Evolutionary conservation across 1,140 invertebrate genomes (phyloP).

Genomic region (Ptiloglossa arizonensis): DNA sequence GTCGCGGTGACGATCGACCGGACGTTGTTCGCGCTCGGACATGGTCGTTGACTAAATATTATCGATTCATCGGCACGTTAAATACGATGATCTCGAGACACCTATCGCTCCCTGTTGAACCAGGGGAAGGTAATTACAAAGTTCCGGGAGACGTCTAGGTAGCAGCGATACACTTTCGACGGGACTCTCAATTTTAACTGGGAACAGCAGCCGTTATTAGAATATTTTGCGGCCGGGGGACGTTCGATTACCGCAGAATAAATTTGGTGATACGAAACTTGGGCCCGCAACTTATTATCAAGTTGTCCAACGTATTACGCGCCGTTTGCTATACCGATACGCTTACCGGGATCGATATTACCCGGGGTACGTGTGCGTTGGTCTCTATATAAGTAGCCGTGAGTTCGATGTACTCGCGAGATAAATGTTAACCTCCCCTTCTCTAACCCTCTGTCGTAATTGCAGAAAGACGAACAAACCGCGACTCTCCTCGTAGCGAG

Average conservation of each 20-base stretch:
- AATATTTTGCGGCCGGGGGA: background rate
- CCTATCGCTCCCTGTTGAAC: background rate
- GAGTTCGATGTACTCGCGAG: constrained; percentile 25
- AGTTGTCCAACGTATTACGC: constrained; percentile 38
- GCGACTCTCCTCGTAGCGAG: too few relatives aligned
- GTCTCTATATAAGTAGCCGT: background rate
- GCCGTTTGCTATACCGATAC: constrained; percentile 26
- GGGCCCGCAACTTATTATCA: constrained; percentile 39
- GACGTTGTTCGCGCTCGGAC: too few relatives aligned
- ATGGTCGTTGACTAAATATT: too few relatives aligned
- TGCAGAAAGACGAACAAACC: too few relatives aligned
- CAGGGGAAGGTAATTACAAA: background rate
- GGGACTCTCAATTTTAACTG: background rate
- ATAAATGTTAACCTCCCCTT: too few relatives aligned
- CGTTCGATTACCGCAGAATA: constrained; percentile 28
- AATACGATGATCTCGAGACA: too few relatives aligned
- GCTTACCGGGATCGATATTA: constrained; percentile 32
- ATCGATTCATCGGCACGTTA: too few relatives aligned
- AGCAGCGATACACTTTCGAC: background rate
- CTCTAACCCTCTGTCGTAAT: too few relatives aligned
- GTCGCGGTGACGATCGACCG: too few relatives aligned
- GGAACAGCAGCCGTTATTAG: background rate
- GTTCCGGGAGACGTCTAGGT: background rate
- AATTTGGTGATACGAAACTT: constrained; percentile 35
- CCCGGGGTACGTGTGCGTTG: background rate